Conservation (phyloP, 2,888 invertebrate species). For the Stegophylla sp. region DNA sequence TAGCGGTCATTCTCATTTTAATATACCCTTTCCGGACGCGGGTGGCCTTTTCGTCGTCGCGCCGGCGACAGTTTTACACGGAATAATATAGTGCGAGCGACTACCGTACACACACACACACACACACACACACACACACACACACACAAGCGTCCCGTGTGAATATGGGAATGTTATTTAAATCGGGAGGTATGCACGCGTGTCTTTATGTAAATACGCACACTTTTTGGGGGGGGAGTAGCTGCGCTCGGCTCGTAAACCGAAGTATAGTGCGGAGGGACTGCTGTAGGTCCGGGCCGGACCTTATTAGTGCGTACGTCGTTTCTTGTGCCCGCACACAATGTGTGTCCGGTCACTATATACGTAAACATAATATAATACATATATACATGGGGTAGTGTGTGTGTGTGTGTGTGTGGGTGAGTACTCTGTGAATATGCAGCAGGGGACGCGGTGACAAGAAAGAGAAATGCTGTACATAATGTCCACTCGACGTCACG, state of each 20-base stretch:
- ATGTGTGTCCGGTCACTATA: constrained; percentile 39
- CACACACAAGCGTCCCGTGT: neutral
- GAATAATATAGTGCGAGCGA: constrained; percentile 19
- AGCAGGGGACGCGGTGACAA: constrained; percentile 49
- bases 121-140: neutral
- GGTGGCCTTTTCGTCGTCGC: constrained; percentile 19
- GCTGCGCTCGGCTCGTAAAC: constrained; percentile 3
- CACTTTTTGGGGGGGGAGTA: constrained; percentile 16
- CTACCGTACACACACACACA: neutral
- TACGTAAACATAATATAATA: neutral
- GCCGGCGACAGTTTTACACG: constrained; percentile 2
- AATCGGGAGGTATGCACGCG: constrained; percentile 39
- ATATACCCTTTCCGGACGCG: constrained; percentile 28
- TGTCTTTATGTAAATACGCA: constrained; percentile 34
- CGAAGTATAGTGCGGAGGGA: neutral
- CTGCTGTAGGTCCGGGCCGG: neutral
- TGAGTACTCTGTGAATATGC: no score
- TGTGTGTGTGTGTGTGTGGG: neutral
- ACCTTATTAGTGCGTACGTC: constrained; percentile 36
- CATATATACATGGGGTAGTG: neutral
- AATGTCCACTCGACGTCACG: constrained; percentile 60
- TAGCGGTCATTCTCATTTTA: constrained; percentile 50
- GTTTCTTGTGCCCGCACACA: constrained; percentile 48
- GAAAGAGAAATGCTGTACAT: constrained; percentile 60
- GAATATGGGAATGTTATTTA: constrained; percentile 49